Evolutionary conservation across 1,140 invertebrate genomes (phyloP), one percentile per base, ranked within the genome.

Genomic region (Mercenaria mercenaria): DNA sequence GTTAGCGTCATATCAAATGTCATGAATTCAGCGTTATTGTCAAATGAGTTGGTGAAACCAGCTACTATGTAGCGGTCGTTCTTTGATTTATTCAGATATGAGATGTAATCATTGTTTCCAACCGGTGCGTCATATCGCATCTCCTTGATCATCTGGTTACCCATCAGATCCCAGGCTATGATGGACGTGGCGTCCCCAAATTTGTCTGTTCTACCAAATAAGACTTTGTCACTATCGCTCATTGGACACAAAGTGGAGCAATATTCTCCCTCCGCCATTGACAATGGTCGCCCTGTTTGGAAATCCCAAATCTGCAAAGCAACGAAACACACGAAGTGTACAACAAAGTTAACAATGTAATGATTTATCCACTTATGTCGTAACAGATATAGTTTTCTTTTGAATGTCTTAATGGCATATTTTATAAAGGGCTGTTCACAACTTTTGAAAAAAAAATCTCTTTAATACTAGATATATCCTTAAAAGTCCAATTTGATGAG

Each of bases 271-370:
- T 92, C 85, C 2, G 93, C 87, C 95, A 96, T 96, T 23, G 94
- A 94, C 59, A 96, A 85, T 32, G 95, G 95, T 64, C 91, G 90
- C 3, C 95, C 96, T 11, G 94, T 94, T 18, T 91, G 91, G 90
- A 96, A 96, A 88, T 96, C 95, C 96, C 96, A 96, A 29, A 96
- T 94, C 96, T 96, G 87, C 64, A 92, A 74, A 88, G n/a, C 50
- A 86, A 80, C 20, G 47, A 11, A 50, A 11, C 47, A 20, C 20
- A 50, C 10, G 20, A 11, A 50, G 20, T 50, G 47, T 11, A 50
- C n/a, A n/a, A n/a, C n/a, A n/a, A n/a, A n/a, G n/a, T n/a, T n/a
- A n/a, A n/a, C n/a, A n/a, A n/a, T n/a, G n/a, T n/a, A n/a, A n/a
- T n/a, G n/a, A n/a, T n/a, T n/a, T n/a, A n/a, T n/a, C n/a, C n/a